Evolutionary conservation across 2,888 invertebrate species (phyloP).

Genomic region (Ochropleura plecta): DNA sequence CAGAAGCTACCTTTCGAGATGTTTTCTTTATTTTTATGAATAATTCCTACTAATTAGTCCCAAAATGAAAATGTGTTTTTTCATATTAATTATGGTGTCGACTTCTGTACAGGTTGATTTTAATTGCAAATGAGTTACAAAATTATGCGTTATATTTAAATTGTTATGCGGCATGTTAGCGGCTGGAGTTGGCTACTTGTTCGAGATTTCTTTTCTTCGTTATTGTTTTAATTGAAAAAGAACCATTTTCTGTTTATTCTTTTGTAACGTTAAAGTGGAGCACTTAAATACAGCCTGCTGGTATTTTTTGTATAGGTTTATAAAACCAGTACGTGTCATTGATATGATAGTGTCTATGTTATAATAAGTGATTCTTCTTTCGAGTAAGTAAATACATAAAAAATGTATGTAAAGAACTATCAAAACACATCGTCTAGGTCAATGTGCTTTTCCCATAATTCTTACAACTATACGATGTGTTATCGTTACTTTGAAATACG

Average conservation of each 20-base stretch:
- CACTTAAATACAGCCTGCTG: neutral
- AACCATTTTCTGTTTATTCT: constrained; percentile 9
- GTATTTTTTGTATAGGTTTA: neutral
- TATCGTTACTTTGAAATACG: constrained; percentile 34
- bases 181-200: constrained; percentile 34
- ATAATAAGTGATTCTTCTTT: neutral
- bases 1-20: constrained; percentile 28
- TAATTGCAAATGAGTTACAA: constrained; percentile 76
- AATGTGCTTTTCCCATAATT: constrained; percentile 30
- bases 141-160: constrained; percentile 74
- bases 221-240: constrained; percentile 33
- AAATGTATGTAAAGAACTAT: constrained; percentile 17
- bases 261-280: constrained; percentile 7
- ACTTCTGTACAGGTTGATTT: constrained; percentile 66
- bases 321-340: neutral
- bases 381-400: neutral
- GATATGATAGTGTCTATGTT: neutral
- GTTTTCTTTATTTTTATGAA: constrained; percentile 55
- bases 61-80: constrained; percentile 50
- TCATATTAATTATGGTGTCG: constrained; percentile 58
- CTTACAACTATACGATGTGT: constrained; percentile 19
- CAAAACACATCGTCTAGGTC: constrained; percentile 24
- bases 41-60: constrained; percentile 56
- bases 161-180: constrained; percentile 62
- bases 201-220: constrained; percentile 46